A percentile compares a stretch with the other conserved stretches of the same genome.
Conservation (phyloP, 2,113 vertebrate species). For the Ciconia maguari region DNA sequence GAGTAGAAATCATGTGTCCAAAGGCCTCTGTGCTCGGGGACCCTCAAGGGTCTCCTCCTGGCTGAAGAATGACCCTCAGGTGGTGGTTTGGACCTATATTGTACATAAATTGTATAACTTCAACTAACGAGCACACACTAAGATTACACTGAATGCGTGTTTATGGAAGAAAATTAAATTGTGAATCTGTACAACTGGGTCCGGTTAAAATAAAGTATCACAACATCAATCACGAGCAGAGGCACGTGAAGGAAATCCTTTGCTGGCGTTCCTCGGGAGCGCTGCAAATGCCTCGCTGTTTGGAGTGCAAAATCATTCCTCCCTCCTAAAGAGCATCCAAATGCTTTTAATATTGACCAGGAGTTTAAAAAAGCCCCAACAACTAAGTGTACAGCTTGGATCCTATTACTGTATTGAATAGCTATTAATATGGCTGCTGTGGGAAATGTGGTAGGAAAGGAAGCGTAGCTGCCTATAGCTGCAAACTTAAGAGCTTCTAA, state of each 20-base stretch:
- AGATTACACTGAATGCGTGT: neutral
- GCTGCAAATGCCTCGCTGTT: neutral
- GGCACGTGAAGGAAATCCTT: neutral
- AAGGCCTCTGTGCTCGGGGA: neutral
- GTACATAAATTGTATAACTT: neutral
- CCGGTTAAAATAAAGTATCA: neutral
- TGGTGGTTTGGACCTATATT: neutral
- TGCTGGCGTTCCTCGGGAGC: neutral
- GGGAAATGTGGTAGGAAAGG: neutral
- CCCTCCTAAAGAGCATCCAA: neutral
- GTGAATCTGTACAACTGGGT: neutral
- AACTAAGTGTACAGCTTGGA: neutral
- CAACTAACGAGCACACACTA: neutral
- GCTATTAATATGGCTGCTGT: conserved; percentile 13
- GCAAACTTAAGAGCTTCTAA: neutral
- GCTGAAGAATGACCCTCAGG: neutral
- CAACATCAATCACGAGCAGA: neutral
- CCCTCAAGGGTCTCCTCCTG: neutral
- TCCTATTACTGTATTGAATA: conserved; percentile 34
- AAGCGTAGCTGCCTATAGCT: neutral
- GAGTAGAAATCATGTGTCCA: neutral
- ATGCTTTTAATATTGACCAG: conserved; percentile 54
- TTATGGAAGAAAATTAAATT: neutral
- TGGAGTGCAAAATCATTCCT: conserved; percentile 26
- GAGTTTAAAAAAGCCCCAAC: conserved; percentile 9